Percentiles rank a stretch among this genome's conserved stretches.
Evolutionary conservation across 2,797 vertebrate species (phyloP).

Genomic region (Hemibagrus guttatus): DNA sequence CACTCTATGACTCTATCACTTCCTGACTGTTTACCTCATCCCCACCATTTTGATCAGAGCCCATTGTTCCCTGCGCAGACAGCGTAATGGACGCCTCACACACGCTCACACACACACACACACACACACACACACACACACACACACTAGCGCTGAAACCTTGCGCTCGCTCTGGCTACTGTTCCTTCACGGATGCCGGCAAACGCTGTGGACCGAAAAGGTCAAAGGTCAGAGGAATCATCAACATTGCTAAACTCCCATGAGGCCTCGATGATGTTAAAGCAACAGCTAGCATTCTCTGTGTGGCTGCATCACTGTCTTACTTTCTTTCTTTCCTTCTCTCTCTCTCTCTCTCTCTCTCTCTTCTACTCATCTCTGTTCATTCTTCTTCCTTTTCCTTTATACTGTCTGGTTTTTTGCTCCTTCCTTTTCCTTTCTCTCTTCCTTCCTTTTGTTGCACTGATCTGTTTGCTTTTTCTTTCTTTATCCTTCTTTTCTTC

Average conservation of each 20-base stretch:
- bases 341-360: not conserved
- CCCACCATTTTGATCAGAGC: constrained; percentile 57
- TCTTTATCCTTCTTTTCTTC: not conserved
- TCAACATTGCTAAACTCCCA: constrained; percentile 66
- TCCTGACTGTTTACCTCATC: constrained; percentile 60
- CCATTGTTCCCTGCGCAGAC: constrained; percentile 42
- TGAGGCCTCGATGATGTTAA: constrained; percentile 36
- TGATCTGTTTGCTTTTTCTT: not conserved
- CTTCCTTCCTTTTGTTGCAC: not conserved
- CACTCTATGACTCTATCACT: constrained; percentile 59
- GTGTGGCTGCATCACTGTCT: not conserved
- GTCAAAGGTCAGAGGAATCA: constrained; percentile 67
- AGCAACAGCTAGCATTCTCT: constrained; percentile 39
- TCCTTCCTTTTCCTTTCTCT: not conserved
- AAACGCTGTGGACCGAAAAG: constrained; percentile 24
- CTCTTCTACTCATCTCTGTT: not conserved
- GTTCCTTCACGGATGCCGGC: not conserved
- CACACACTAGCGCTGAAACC: not conserved
- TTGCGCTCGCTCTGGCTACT: not conserved
- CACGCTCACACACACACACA: not conserved
- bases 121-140: not conserved
- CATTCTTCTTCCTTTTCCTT: not conserved
- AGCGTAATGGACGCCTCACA: constrained; percentile 51
- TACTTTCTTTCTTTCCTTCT: not conserved
- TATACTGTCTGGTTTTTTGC: not conserved